phyloP scores from a whole-genome alignment of 2,888 invertebrate genomes.

The Charanyca ferruginea region DNA sequence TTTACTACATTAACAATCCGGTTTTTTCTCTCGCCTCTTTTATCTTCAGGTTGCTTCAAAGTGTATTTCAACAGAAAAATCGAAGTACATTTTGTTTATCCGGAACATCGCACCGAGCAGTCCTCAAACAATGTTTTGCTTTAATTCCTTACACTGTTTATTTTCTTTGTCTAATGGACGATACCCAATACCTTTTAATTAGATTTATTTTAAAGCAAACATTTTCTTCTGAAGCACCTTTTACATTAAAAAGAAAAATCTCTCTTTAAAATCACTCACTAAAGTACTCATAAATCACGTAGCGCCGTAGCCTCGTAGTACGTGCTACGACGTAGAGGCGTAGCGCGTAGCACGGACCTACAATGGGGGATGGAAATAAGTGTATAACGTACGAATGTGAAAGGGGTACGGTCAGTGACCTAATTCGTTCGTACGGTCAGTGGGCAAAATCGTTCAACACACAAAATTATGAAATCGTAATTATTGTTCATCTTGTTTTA shows the following conservation, averaged over 20 bases:
- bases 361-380: constrained; percentile 51
- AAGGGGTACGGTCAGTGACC: constrained; percentile 18
- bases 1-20: no score
- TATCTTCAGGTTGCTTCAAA: background rate
- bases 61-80: background rate
- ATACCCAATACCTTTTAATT: constrained; percentile 44
- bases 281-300: constrained; percentile 57
- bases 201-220: constrained; percentile 20
- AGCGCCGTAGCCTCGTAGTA: constrained; percentile 65
- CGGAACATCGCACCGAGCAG: background rate
- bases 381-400: constrained; percentile 38
- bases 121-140: constrained; percentile 28
- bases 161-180: constrained; percentile 13
- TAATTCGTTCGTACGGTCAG: background rate
- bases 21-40: no score
- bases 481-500: no score
- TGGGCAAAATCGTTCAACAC: no score
- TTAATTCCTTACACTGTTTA: constrained; percentile 22
- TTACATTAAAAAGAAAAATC: constrained; percentile 20
- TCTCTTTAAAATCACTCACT: constrained; percentile 32
- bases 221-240: constrained; percentile 25
- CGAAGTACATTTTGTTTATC: constrained; percentile 10
- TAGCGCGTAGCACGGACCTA: constrained; percentile 48
- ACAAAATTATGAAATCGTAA: no score
- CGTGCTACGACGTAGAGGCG: constrained; percentile 68